A percentile compares a stretch with the other conserved stretches of the same genome.
These are phyloP conservation scores for Andrena bicolor DNA, from an alignment of 2,888 invertebrate genomes.

Conservation along the genomic window DNA sequence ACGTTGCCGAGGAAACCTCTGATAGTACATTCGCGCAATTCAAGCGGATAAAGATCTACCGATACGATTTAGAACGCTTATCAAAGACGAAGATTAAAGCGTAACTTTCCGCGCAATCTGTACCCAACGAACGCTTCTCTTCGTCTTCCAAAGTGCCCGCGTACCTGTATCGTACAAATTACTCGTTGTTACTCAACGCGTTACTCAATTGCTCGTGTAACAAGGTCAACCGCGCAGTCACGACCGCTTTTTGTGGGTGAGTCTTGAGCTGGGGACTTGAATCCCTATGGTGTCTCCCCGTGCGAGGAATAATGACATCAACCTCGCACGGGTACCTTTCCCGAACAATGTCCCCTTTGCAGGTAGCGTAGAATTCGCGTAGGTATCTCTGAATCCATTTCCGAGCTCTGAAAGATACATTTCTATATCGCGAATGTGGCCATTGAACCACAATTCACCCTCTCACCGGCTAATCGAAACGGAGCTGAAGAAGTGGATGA, in stretches of 20 bases:
- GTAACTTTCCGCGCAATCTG: background rate
- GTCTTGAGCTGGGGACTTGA: conserved; percentile 17
- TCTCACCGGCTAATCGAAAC: background rate
- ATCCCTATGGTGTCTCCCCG: conserved; percentile 6
- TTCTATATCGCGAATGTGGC: background rate
- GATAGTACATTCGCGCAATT: too few species aligned
- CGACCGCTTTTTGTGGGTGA: conserved; percentile 54
- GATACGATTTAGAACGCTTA: background rate
- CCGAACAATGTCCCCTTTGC: background rate
- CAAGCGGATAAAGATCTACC: background rate
- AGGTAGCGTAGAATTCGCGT: too few species aligned
- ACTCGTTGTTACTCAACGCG: conserved; percentile 47
- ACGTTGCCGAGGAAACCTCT: background rate
- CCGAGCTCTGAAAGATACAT: too few species aligned
- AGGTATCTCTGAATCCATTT: too few species aligned
- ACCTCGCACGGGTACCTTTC: background rate
- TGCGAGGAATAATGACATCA: conserved; percentile 6
- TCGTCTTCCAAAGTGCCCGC: background rate
- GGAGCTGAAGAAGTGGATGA: background rate
- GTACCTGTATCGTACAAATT: conserved; percentile 19
- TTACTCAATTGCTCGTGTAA: conserved; percentile 61
- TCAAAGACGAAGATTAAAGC: background rate
- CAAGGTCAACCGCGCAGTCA: conserved; percentile 43
- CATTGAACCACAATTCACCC: background rate
- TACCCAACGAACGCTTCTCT: background rate